These are phyloP conservation scores for Nasonia longicornis DNA, from an alignment of 1,140 invertebrate species.

Conservation along the genomic window DNA sequence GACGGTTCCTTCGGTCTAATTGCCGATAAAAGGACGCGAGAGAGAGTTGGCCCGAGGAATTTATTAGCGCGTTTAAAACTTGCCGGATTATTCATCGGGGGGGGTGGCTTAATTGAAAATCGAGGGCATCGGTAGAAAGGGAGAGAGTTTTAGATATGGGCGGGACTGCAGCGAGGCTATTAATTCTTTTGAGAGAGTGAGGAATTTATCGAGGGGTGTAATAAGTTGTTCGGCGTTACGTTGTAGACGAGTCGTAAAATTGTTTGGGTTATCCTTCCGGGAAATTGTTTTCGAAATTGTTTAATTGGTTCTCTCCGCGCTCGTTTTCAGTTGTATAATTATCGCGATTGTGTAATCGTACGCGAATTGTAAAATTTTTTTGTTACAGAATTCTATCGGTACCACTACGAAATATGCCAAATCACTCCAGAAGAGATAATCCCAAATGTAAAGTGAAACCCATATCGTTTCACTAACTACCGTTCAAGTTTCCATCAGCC, in stretches of 20 bases:
- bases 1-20: neutral
- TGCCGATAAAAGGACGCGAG: constrained; percentile 8
- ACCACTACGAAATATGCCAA: no score
- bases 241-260: no score
- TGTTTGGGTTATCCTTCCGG: neutral
- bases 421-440: no score
- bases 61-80: constrained; percentile 39
- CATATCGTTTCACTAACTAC: no score
- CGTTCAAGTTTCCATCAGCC: no score
- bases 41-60: neutral
- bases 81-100: constrained; percentile 29
- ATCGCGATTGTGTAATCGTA: no score
- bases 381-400: no score
- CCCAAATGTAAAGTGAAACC: no score
- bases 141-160: neutral
- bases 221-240: neutral
- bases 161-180: neutral
- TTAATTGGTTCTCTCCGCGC: no score
- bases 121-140: neutral
- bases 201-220: neutral
- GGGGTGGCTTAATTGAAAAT: constrained; percentile 39
- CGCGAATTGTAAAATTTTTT: no score
- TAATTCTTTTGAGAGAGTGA: neutral
- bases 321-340: no score
- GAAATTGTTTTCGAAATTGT: neutral